Evolutionary conservation across 2,113 vertebrate species (phyloP).

Genomic region (Paramisgurnus dabryanus): DNA sequence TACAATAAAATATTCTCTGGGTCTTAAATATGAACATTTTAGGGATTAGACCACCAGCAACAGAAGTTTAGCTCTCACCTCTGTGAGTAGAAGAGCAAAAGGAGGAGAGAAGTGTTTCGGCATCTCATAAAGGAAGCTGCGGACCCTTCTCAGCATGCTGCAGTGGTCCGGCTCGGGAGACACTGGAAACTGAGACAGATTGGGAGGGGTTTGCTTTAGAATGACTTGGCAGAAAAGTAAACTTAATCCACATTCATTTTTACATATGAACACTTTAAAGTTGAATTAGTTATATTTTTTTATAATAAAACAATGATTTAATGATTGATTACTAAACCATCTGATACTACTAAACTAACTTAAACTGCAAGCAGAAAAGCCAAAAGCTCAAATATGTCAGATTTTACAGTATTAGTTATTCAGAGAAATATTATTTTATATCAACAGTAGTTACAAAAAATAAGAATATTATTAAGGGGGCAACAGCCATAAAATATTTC

Average conservation of each 20-base stretch:
- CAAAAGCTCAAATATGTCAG: too few relatives aligned
- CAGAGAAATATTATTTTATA: too few relatives aligned
- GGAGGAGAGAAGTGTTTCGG: conserved; percentile 78
- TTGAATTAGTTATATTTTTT: too few relatives aligned
- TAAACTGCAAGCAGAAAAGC: too few relatives aligned
- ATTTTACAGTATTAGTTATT: too few relatives aligned
- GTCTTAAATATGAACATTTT: background rate
- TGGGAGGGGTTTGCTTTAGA: background rate
- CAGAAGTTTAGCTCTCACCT: conserved; percentile 73
- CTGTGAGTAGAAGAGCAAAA: conserved; percentile 83
- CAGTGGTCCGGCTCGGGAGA: conserved; percentile 84
- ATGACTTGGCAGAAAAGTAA: conserved; percentile 12
- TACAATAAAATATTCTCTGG: too few relatives aligned
- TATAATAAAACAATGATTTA: too few relatives aligned
- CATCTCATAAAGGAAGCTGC: conserved; percentile 75
- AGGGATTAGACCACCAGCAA: background rate
- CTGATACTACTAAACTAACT: too few relatives aligned
- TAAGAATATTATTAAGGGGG: too few relatives aligned
- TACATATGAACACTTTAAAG: background rate
- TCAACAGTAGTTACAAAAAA: too few relatives aligned
- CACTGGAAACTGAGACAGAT: conserved; percentile 83
- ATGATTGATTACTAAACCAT: too few relatives aligned
- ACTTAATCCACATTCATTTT: background rate
- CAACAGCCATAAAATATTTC: too few relatives aligned
- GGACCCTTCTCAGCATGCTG: conserved; percentile 87